phyloP scores from a whole-genome alignment of 2,888 invertebrate species.

The Oscheius onirici region DNA sequence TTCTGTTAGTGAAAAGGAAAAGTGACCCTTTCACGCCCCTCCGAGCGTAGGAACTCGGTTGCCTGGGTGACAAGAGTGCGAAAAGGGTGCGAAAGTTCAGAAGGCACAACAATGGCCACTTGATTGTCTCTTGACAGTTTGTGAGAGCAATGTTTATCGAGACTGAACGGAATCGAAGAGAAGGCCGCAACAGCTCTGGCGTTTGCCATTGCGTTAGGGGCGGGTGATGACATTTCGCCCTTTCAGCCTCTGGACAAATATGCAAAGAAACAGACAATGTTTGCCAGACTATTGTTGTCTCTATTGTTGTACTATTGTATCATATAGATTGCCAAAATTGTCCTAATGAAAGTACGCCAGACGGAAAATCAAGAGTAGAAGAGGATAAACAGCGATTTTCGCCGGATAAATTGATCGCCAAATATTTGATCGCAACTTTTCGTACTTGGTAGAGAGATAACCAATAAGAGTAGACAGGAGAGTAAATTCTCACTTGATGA shows the following conservation, averaged over 20 bases:
- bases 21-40: neutral
- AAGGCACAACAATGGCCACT: neutral
- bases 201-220: neutral
- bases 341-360: neutral
- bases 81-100: neutral
- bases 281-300: too few relatives aligned
- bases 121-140: slow-evolving; percentile 23
- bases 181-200: too few relatives aligned
- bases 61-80: neutral
- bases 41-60: neutral
- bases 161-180: neutral
- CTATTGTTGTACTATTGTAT: too few relatives aligned
- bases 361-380: neutral
- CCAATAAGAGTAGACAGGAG: too few relatives aligned
- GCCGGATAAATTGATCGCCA: neutral
- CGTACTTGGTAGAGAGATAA: too few relatives aligned
- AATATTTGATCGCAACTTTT: too few relatives aligned
- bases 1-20: too few relatives aligned
- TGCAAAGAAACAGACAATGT: neutral
- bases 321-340: too few relatives aligned
- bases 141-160: slow-evolving; percentile 15
- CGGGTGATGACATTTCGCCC: slow-evolving; percentile 3
- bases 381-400: neutral
- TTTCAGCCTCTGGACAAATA: slow-evolving; percentile 15
- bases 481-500: neutral